phyloP scores from a whole-genome alignment of 1,140 invertebrate species.

The Bombus cullumanus region DNA sequence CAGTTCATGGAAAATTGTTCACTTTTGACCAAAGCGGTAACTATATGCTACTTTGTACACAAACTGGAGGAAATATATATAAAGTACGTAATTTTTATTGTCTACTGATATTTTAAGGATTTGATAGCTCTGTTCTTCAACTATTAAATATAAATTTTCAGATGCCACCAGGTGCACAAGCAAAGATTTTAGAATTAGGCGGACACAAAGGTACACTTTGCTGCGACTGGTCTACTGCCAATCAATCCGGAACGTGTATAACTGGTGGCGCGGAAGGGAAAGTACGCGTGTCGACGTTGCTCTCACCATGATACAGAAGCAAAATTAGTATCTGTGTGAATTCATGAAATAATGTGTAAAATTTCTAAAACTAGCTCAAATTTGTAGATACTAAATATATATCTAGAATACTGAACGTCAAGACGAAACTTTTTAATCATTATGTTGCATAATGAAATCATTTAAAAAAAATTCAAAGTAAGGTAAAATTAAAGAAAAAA shows the following conservation, averaged over 20 bases:
- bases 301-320: constrained; percentile 82
- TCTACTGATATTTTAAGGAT: background rate
- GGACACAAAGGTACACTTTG: constrained; percentile 85
- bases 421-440: constrained; percentile 10
- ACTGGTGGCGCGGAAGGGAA: constrained; percentile 86
- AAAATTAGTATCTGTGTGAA: constrained; percentile 80
- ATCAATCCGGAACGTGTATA: constrained; percentile 86
- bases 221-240: constrained; percentile 87
- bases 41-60: constrained; percentile 85
- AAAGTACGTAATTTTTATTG: constrained; percentile 79
- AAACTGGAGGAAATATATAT: constrained; percentile 85
- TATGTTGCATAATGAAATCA: constrained; percentile 4
- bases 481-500: constrained; percentile 7
- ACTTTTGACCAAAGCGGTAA: constrained; percentile 85
- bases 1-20: constrained; percentile 82
- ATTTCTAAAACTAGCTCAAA: constrained; percentile 52
- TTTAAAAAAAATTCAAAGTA: constrained; percentile 4
- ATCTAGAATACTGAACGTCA: constrained; percentile 14
- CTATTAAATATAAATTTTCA: constrained; percentile 55
- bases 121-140: background rate
- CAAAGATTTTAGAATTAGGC: constrained; percentile 83
- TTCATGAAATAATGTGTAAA: constrained; percentile 68
- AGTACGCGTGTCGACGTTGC: constrained; percentile 85
- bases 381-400: constrained; percentile 49
- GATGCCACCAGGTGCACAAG: constrained; percentile 80